Evolutionary conservation across 2,888 invertebrate genomes (phyloP).

Genomic region (Pogonocherus hispidulus): DNA sequence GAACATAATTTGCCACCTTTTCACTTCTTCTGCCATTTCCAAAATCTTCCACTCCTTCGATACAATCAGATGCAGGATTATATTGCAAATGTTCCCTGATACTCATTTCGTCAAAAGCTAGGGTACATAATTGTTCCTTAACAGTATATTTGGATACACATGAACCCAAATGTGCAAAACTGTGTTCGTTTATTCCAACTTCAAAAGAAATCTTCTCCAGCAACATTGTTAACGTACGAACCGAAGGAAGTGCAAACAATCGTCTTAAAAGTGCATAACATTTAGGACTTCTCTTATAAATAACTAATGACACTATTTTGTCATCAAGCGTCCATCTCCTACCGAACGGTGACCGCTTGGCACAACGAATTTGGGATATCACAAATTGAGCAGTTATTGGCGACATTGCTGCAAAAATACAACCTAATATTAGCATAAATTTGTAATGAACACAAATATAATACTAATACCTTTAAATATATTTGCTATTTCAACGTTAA

Average conservation of each 20-base stretch:
- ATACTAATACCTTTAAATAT: too few species aligned
- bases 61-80: slow-evolving; percentile 1
- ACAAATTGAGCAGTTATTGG: background rate
- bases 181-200: slow-evolving; percentile 6
- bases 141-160: background rate
- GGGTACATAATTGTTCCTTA: slow-evolving; percentile 2
- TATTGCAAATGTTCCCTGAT: slow-evolving; percentile 25
- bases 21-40: background rate
- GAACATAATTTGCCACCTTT: slow-evolving; percentile 13
- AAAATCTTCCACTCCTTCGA: slow-evolving; percentile 24
- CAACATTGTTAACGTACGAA: background rate
- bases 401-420: background rate
- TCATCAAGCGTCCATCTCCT: slow-evolving; percentile 41
- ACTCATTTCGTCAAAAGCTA: slow-evolving; percentile 32
- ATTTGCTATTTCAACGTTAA: too few species aligned
- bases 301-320: slow-evolving; percentile 41
- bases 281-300: slow-evolving; percentile 31
- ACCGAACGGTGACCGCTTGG: slow-evolving; percentile 24
- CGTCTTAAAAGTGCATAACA: slow-evolving; percentile 6
- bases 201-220: background rate
- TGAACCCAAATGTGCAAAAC: slow-evolving; percentile 16
- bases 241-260: background rate
- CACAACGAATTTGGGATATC: background rate
- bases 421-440: too few species aligned
- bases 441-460: too few species aligned